These are phyloP conservation scores for Dallia pectoralis DNA, from an alignment of 2,797 vertebrate species.

Conservation along the genomic window DNA sequence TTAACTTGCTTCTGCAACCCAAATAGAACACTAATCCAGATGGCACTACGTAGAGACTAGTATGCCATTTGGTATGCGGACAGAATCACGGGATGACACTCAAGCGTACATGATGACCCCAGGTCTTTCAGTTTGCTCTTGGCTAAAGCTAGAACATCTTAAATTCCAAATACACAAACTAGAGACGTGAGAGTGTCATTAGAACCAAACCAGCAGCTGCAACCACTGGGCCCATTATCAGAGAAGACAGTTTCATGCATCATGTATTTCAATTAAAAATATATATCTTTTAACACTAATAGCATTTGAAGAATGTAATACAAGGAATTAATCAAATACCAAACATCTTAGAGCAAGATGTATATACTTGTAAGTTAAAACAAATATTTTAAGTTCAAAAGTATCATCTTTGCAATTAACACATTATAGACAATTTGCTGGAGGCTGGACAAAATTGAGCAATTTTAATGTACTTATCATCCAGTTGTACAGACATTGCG, in stretches of 20 bases:
- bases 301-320: too few relatives aligned
- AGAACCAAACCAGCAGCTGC: not conserved
- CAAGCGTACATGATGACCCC: conserved; percentile 31
- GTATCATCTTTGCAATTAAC: too few relatives aligned
- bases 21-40: not conserved
- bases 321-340: too few relatives aligned
- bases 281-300: too few relatives aligned
- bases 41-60: not conserved
- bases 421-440: too few relatives aligned
- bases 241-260: not conserved
- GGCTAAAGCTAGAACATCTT: conserved; percentile 25
- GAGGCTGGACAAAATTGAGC: too few relatives aligned
- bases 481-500: too few relatives aligned
- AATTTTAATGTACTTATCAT: too few relatives aligned
- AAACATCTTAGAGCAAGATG: too few relatives aligned
- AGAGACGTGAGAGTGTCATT: not conserved
- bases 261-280: not conserved
- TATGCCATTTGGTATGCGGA: not conserved
- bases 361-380: too few relatives aligned
- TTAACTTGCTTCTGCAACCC: not conserved
- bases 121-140: conserved; percentile 28
- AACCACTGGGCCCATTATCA: conserved; percentile 10
- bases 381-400: too few relatives aligned
- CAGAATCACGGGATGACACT: conserved; percentile 39
- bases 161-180: conserved; percentile 17